A percentile compares a stretch with the other conserved stretches of the same genome.
Evolutionary conservation across 2,888 invertebrate genomes (phyloP).

Genomic region (Conops quadrifasciatus): DNA sequence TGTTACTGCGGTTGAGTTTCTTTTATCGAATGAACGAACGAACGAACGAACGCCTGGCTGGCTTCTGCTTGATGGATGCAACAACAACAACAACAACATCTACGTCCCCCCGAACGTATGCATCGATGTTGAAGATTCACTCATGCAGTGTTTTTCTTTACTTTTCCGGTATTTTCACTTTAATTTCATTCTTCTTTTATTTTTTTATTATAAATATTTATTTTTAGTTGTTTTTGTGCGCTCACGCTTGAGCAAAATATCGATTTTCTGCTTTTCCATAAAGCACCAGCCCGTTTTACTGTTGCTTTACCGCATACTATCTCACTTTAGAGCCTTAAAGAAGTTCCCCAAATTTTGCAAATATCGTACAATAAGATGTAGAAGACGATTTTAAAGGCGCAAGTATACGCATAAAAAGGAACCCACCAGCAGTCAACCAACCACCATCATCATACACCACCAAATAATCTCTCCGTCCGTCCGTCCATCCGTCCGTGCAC

Average conservation of each 20-base stretch:
- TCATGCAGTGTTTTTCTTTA: slow-evolving; percentile 12
- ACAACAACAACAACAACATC: slow-evolving; percentile 11
- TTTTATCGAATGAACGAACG: slow-evolving; percentile 8
- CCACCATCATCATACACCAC: not conserved
- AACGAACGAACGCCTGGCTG: slow-evolving; percentile 3
- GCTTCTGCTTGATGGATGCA: not conserved
- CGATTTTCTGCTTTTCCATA: slow-evolving; percentile 18
- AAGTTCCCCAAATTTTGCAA: slow-evolving; percentile 4
- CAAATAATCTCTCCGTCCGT: not conserved
- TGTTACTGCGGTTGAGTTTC: slow-evolving; percentile 6
- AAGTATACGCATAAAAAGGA: too few species aligned
- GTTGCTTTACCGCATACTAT: not conserved
- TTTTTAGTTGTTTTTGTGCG: not conserved
- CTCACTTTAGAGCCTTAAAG: too few species aligned
- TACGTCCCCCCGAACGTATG: not conserved
- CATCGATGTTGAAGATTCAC: slow-evolving; percentile 11
- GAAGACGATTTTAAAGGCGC: too few species aligned
- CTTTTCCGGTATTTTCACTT: slow-evolving; percentile 34
- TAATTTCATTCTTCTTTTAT: slow-evolving; percentile 1
- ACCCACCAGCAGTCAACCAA: not conserved
- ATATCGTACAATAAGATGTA: not conserved
- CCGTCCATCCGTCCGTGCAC: too few species aligned
- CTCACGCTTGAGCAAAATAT: slow-evolving; percentile 31
- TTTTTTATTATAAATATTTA: slow-evolving; percentile 6
- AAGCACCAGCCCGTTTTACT: slow-evolving; percentile 2